Conservation (phyloP, 2,113 vertebrate genomes). For the Gorsachius goisagi region DNA sequence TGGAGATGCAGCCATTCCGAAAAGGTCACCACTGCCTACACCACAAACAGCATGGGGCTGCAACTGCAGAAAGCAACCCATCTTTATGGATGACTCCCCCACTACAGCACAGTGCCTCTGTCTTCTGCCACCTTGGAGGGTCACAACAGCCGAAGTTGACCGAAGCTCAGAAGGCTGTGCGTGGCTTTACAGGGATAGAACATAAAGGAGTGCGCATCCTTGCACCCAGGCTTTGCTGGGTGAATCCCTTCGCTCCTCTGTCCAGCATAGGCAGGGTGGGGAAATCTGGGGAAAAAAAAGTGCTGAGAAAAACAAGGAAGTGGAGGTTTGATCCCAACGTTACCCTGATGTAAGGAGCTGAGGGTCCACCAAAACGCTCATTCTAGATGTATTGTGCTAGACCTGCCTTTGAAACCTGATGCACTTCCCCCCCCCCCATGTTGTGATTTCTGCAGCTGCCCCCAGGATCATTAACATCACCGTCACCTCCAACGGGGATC, state of each 20-base stretch:
- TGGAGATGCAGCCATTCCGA: neutral
- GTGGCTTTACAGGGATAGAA: neutral
- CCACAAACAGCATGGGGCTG: neutral
- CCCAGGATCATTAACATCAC: conserved; percentile 86
- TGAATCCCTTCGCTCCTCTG: neutral
- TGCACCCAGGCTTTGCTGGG: neutral
- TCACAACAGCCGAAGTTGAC: neutral
- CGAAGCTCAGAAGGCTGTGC: neutral
- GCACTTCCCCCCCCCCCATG: neutral
- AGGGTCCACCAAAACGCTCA: neutral
- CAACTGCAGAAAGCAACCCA: neutral
- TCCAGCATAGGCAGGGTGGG: neutral
- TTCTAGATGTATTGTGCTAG: too few species aligned
- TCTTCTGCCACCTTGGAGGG: neutral
- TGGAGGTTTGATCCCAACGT: fast-evolving
- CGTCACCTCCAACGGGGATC: conserved; percentile 70
- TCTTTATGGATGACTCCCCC: neutral
- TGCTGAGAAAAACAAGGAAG: neutral
- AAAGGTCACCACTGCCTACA: neutral
- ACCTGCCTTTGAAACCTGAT: neutral
- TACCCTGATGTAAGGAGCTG: fast-evolving
- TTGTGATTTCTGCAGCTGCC: conserved; percentile 67
- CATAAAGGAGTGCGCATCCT: neutral
- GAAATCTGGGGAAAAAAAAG: neutral
- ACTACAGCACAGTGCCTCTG: neutral